Conservation (phyloP, 2,888 invertebrate genomes). For the Limnephilus auricula region DNA sequence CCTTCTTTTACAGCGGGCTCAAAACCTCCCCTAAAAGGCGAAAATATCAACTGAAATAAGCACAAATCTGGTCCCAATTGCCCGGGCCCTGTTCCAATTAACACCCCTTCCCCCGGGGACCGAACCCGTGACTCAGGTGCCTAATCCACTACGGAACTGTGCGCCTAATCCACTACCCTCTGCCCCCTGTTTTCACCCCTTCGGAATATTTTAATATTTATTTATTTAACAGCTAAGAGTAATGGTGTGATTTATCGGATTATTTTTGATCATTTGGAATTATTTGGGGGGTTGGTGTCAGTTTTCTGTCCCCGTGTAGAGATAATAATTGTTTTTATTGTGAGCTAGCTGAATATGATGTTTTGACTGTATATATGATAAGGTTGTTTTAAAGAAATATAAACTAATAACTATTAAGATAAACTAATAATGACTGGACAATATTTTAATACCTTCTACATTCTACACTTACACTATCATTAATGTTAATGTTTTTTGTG, state of each 20-base stretch:
- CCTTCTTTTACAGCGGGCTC: not conserved
- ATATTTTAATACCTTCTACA: too few relatives aligned
- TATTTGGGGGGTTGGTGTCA: not conserved
- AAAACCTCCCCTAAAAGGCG: not conserved
- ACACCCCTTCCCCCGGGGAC: slow-evolving; percentile 31
- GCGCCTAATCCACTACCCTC: slow-evolving; percentile 36
- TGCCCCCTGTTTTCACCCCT: not conserved
- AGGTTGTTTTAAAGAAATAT: not conserved
- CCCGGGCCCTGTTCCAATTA: slow-evolving; percentile 36
- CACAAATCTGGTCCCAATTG: not conserved
- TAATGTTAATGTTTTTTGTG: too few relatives aligned
- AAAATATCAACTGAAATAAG: slow-evolving; percentile 2
- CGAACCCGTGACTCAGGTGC: slow-evolving; percentile 36
- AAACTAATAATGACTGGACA: too few relatives aligned
- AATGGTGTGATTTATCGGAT: not conserved
- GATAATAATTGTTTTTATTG: not conserved
- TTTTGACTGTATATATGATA: not conserved
- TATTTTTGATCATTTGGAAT: not conserved
- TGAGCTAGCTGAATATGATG: not conserved
- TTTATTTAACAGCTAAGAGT: not conserved
- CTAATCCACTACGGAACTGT: not conserved
- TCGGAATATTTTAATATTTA: not conserved
- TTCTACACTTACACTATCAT: too few relatives aligned
- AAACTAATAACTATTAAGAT: too few relatives aligned
- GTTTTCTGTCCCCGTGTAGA: not conserved